These are phyloP conservation scores for Phrynocephalus vlangalii DNA, from an alignment of 2,797 vertebrate genomes.

Conservation along the genomic window DNA sequence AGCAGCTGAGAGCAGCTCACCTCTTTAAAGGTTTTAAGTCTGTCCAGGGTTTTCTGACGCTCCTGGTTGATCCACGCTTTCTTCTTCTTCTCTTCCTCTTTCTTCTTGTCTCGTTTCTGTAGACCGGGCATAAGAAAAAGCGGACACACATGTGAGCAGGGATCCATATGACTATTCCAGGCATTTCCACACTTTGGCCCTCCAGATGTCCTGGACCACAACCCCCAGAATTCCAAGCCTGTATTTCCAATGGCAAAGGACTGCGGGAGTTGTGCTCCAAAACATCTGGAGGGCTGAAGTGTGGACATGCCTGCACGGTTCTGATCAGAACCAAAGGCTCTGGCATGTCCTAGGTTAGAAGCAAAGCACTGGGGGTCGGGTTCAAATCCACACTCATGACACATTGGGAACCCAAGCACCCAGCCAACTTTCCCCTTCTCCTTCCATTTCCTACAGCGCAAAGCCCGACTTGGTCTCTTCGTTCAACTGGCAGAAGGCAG, in stretches of 20 bases:
- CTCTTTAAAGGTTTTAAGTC: conserved; percentile 91
- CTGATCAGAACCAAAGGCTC: neutral
- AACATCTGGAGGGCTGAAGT: too few species aligned
- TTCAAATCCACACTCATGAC: neutral
- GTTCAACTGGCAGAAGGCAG: neutral
- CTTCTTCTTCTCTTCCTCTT: conserved; percentile 89
- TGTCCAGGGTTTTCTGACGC: conserved; percentile 90
- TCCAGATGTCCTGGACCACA: too few species aligned
- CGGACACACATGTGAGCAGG: neutral
- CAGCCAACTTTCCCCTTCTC: neutral
- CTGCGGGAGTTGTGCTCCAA: too few species aligned
- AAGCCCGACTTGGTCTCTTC: neutral
- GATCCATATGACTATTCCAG: too few species aligned
- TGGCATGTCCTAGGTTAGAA: neutral
- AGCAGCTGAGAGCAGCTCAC: conserved; percentile 66
- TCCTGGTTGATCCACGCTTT: conserved; percentile 92
- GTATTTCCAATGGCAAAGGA: too few species aligned
- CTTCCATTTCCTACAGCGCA: neutral
- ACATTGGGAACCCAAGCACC: neutral
- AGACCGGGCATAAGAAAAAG: conserved; percentile 59
- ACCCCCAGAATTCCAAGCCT: too few species aligned
- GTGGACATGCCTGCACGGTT: too few species aligned
- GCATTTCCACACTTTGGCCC: too few species aligned
- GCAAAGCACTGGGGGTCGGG: neutral
- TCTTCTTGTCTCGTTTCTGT: conserved; percentile 91